Evolutionary conservation across 2,888 invertebrate genomes (phyloP).

Genomic region (Drosophila eohydei): DNA sequence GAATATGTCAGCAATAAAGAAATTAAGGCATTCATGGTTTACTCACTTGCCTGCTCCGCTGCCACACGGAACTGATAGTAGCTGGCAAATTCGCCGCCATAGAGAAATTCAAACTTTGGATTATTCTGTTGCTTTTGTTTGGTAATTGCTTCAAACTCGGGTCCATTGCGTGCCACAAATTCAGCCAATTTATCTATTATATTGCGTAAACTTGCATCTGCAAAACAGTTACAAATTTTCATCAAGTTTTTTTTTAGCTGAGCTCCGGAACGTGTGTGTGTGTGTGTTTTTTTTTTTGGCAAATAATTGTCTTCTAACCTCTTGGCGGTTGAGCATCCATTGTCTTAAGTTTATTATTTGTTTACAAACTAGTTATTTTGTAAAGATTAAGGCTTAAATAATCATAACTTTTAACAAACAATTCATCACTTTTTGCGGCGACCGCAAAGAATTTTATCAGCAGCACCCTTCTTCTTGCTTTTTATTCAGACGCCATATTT

Average conservation of each 20-base stretch:
- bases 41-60: slow-evolving; percentile 96
- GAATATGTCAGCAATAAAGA: background rate
- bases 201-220: slow-evolving; percentile 96
- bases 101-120: slow-evolving; percentile 98
- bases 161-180: slow-evolving; percentile 99
- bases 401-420: slow-evolving; percentile 40
- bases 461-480: slow-evolving; percentile 49
- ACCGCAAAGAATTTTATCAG: slow-evolving; percentile 45
- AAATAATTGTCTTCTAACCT: slow-evolving; percentile 37
- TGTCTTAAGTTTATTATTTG: slow-evolving; percentile 19
- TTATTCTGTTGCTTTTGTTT: slow-evolving; percentile 99
- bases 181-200: slow-evolving; percentile 99
- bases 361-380: slow-evolving; percentile 49
- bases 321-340: slow-evolving; percentile 73
- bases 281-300: slow-evolving; percentile 20
- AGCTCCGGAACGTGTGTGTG: slow-evolving; percentile 12
- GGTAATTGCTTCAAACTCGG: slow-evolving; percentile 99
- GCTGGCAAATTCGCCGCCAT: slow-evolving; percentile 97
- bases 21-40: background rate
- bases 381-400: slow-evolving; percentile 32
- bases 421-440: slow-evolving; percentile 57
- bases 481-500: slow-evolving; percentile 68
- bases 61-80: slow-evolving; percentile 99
- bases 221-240: slow-evolving; percentile 26
- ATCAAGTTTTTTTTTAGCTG: slow-evolving; percentile 13